Base-by-base conservation (phyloP, 64 coral and sea anemone genomes). In the Trachythela sp. region DNA sequence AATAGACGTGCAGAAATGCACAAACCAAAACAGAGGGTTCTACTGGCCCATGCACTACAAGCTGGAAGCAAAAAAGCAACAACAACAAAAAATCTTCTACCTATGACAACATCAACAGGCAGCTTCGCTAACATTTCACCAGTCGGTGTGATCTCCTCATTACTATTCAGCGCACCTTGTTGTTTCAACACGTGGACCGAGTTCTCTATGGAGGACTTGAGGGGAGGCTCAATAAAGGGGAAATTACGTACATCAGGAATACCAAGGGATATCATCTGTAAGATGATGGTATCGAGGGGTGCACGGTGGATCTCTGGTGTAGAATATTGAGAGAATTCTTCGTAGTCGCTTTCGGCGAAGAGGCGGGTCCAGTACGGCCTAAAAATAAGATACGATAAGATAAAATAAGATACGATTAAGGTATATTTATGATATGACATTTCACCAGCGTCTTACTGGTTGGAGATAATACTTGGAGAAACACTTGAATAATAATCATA, bases 91-190 rank as follows among this genome's bases (percentile, higher is more conserved):
- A 64, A n/a, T 22, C 86, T 95, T n/a, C n/a, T 95, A 92, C 96
- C 96, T 48, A 99, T 95, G 68, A 99, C 96, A 76, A 99, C 93
- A 90, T 99, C 96, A 15, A 99, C 96, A 22, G 96, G 96, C 24
- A 99, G 67, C 27, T 77, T 89, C 29, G 93, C 94, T 83, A 99
- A 70, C 68, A 99, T 92, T 41, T 95, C 92, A 18, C 96, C 90
- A 83, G 77, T 92, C 6, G 90, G 85, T 5, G 90, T 92, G 3
- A 92, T 85, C 2, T 30, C 32, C 45, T 92, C 90, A 15, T 83
- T 30, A 9, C 87, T 86, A 36, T 36, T 76, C 71, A 92, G 49
- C 26, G 90, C 90, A 24, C 94, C 96, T 84, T 99, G 96, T 89
- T 95, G 96, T 49, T 95, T 94, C 8, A 99, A 88, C 59, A 85